Percentiles rank a stretch among this genome's conserved stretches.
Evolutionary conservation across 1,140 invertebrate genomes (phyloP).

Genomic region (Acromyrmex heyeri): DNA sequence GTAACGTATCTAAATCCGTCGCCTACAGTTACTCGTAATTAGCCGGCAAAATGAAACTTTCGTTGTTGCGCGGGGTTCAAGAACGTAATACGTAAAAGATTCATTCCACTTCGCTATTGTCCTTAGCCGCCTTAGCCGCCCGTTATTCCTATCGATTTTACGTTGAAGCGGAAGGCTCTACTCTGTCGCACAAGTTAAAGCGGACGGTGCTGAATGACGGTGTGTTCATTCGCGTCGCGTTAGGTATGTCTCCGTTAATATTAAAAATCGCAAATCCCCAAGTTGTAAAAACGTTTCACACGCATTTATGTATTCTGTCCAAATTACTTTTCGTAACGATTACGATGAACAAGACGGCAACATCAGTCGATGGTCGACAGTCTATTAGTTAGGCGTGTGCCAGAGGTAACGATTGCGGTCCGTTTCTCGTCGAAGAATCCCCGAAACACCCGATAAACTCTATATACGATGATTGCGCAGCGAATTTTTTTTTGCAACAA

Average conservation of each 20-base stretch:
- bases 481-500: conserved; percentile 24
- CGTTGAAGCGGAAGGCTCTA: conserved; percentile 45
- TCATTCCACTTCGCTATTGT: conserved; percentile 49
- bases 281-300: background rate
- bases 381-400: background rate
- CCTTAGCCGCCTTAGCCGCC: conserved; percentile 42
- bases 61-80: conserved; percentile 19
- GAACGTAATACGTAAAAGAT: conserved; percentile 55
- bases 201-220: conserved; percentile 4
- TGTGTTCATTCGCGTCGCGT: background rate
- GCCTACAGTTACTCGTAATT: conserved; percentile 13
- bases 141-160: conserved; percentile 51
- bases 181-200: conserved; percentile 39
- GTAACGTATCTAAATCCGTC: conserved; percentile 42
- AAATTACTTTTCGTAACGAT: background rate
- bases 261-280: background rate
- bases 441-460: conserved; percentile 20
- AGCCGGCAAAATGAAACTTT: conserved; percentile 45
- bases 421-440: conserved; percentile 61
- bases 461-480: conserved; percentile 59
- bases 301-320: conserved; percentile 1
- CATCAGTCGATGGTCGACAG: conserved; percentile 8
- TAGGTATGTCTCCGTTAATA: background rate
- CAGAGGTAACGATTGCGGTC: conserved; percentile 23
- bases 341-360: background rate